Evolutionary conservation across 2,797 vertebrate species (phyloP), one percentile per base, ranked within the genome.

Genomic region (Syndactyla subalaris): DNA sequence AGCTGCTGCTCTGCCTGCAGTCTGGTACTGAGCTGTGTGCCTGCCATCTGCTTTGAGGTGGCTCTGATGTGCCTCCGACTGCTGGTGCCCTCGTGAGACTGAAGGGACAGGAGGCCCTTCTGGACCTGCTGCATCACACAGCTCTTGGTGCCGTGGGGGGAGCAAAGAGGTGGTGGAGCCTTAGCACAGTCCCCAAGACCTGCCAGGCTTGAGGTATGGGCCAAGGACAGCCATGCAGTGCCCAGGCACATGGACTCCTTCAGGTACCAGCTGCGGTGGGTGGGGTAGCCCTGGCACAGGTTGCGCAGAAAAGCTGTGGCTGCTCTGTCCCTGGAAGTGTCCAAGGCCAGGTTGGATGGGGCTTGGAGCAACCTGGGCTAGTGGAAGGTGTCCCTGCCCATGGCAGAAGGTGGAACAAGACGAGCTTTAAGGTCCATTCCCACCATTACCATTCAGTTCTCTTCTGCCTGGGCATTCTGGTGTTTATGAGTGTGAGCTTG

Each of bases 71-170:
- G 17, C 19, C 22, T 76, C 36, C 8, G 0, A 0, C 29, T 49
- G 62, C 41, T 0, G 1, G 5, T 43, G 52, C 12, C 34, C 51
- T 81, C 7, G 2, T 3, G 12, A 46, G 48, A 34, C 61, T 66
- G 39, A 2, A 16, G 51, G 27, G 21, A 13, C 18, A 32, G 38
- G 9, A 34, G 74, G 18, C 39, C 10, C 14, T 18, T 14, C 0
- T 3, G 52, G 34, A 83, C 8, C 34, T 29, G 66, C 62, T 18
- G 27, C 57, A 23, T 17, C 14, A 13, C 0, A 2, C 49, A 49
- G 24, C 7, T 6, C 6, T 32, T 59, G 2, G 6, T 14, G 10
- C 45, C 1, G 2, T 0, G 1, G 48, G 26, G 66, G 41, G 10
- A 45, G 20, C 24, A 34, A 45, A 38, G 14, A 11, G 12, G 2